Evolutionary conservation across 2,113 vertebrate species (phyloP).

Genomic region (Amia ocellicauda): DNA sequence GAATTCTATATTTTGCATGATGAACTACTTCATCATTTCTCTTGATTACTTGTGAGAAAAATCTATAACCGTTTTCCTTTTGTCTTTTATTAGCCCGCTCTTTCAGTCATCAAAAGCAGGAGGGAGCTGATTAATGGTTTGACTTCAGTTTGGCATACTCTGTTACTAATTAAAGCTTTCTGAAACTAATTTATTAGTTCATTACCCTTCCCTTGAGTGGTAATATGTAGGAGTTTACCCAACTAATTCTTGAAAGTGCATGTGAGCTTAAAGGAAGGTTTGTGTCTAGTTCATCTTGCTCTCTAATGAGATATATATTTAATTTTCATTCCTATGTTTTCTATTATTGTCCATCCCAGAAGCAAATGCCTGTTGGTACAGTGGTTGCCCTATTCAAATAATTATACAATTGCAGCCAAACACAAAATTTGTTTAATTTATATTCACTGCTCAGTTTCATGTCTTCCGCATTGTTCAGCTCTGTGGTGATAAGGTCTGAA

Average conservation of each 20-base stretch:
- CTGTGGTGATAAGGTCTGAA: too few species aligned
- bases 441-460: too few species aligned
- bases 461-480: too few species aligned
- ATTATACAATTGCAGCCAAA: too few species aligned
- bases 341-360: too few species aligned
- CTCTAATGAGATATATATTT: too few species aligned
- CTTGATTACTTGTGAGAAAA: constrained; percentile 62
- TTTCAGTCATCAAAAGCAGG: constrained; percentile 60
- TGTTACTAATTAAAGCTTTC: constrained; percentile 59
- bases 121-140: constrained; percentile 44
- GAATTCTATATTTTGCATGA: constrained; percentile 70
- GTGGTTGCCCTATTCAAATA: too few species aligned
- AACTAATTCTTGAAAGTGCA: constrained; percentile 10
- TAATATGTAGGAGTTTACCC: constrained; percentile 29
- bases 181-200: constrained; percentile 50
- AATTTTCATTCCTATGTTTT: neutral
- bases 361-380: too few species aligned
- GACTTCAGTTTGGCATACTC: constrained; percentile 48
- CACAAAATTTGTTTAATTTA: too few species aligned
- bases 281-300: constrained; percentile 9
- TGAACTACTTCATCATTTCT: constrained; percentile 68
- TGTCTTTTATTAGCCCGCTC: constrained; percentile 65
- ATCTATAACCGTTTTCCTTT: constrained; percentile 67
- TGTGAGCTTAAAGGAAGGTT: constrained; percentile 12
- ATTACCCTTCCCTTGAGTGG: constrained; percentile 36